Evolutionary conservation across 2,113 vertebrate species (phyloP).

Genomic region (Apus apus): DNA sequence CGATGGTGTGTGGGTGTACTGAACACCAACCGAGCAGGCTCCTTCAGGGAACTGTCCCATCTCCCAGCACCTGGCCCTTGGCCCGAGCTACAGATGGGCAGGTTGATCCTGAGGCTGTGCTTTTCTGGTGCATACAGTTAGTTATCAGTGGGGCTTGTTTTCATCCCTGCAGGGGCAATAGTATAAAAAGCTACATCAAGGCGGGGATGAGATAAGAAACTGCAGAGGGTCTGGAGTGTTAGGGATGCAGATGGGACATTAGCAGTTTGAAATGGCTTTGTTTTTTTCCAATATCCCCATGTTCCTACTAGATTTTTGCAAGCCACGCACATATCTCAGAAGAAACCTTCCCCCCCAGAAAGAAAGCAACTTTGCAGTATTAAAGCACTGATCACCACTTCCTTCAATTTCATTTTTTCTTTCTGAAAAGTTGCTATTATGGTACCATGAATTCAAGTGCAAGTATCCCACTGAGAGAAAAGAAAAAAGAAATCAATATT

Average conservation of each 20-base stretch:
- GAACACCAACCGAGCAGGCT: neutral
- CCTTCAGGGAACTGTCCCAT: neutral
- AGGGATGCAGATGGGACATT: neutral
- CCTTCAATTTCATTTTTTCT: neutral
- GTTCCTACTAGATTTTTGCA: slow-evolving; percentile 5
- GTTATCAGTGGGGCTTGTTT: neutral
- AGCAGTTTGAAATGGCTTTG: neutral
- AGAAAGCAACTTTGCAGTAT: neutral
- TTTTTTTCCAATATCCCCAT: neutral
- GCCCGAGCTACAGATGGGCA: neutral
- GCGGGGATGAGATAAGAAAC: neutral
- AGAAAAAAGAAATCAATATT: neutral
- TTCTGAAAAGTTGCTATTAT: neutral
- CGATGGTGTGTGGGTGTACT: fast-evolving
- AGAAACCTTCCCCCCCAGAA: neutral
- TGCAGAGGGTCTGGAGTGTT: neutral
- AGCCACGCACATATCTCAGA: neutral
- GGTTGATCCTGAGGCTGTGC: neutral
- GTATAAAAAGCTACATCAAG: slow-evolving; percentile 10
- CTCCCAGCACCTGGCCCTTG: neutral
- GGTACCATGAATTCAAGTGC: neutral
- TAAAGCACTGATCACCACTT: neutral
- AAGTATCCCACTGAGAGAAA: neutral
- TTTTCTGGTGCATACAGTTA: neutral
- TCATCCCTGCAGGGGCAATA: neutral